Percentiles rank a stretch among this genome's conserved stretches.
phyloP scores from a whole-genome alignment of 2,113 vertebrate species.

The Ctenomys sociabilis region DNA sequence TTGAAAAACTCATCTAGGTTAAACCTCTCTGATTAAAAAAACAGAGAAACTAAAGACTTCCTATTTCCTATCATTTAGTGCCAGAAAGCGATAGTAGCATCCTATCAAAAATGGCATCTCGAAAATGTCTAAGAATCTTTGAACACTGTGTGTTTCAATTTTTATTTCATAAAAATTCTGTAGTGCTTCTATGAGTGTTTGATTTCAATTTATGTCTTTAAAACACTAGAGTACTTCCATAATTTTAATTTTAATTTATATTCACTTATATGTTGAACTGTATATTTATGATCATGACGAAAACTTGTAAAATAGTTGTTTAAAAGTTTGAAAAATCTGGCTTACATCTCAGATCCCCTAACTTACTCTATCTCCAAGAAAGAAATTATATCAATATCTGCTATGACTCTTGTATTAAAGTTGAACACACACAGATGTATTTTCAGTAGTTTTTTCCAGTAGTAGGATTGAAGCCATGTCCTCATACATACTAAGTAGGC shows the following conservation, averaged over 20 bases:
- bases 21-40: slow-evolving; percentile 27
- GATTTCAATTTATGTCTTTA: neutral
- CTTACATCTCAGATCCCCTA: neutral
- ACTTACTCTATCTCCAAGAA: neutral
- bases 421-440: neutral
- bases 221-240: neutral
- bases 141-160: neutral
- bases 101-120: neutral
- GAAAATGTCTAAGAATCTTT: neutral
- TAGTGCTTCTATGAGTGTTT: neutral
- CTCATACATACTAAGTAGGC: neutral
- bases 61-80: neutral
- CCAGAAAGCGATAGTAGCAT: neutral
- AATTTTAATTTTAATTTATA: neutral
- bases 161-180: slow-evolving; percentile 15
- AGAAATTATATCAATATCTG: neutral
- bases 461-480: neutral
- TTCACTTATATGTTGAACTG: slow-evolving; percentile 44
- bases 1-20: neutral
- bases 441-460: neutral
- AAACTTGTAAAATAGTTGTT: neutral
- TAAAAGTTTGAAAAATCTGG: neutral
- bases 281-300: neutral
- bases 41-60: neutral
- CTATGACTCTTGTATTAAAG: slow-evolving; percentile 1